Evolutionary conservation across 2,797 vertebrate genomes (phyloP).

Genomic region (Danio tinwini): DNA sequence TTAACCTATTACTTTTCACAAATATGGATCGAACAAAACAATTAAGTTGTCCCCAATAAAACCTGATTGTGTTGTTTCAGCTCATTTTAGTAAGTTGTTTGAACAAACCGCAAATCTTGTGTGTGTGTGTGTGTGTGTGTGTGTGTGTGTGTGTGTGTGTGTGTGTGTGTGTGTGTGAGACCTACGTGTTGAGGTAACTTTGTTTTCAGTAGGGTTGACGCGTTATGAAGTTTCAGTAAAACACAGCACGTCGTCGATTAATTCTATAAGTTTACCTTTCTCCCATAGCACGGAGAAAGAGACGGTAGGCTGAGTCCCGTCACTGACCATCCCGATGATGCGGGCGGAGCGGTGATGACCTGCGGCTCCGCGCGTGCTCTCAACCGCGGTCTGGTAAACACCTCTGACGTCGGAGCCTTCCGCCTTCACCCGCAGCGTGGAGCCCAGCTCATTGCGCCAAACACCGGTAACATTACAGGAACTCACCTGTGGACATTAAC

Average conservation of each 20-base stretch:
- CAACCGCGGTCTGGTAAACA: conserved; percentile 48
- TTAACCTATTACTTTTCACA: too few relatives aligned
- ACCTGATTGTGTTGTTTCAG: too few relatives aligned
- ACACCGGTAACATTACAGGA: conserved; percentile 51
- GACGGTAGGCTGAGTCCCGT: conserved; percentile 50
- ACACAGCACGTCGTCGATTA: neutral
- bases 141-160: too few relatives aligned
- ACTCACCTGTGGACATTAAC: neutral
- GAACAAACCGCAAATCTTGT: too few relatives aligned
- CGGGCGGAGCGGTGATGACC: conserved; percentile 32
- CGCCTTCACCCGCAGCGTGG: conserved; percentile 11
- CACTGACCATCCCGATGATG: conserved; percentile 51
- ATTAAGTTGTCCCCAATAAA: too few relatives aligned
- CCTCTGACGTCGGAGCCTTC: conserved; percentile 48
- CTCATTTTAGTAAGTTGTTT: too few relatives aligned
- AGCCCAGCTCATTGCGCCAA: conserved; percentile 54
- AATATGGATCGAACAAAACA: too few relatives aligned
- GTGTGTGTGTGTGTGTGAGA: too few relatives aligned
- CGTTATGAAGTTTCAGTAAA: neutral
- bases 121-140: too few relatives aligned
- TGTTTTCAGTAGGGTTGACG: neutral
- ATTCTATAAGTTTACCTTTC: conserved; percentile 11
- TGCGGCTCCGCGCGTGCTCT: conserved; percentile 42
- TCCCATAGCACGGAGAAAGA: conserved; percentile 58
- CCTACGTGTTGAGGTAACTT: too few relatives aligned